Base-by-base conservation (phyloP, 1,140 invertebrate genomes). In the Aleiodes sp. region DNA sequence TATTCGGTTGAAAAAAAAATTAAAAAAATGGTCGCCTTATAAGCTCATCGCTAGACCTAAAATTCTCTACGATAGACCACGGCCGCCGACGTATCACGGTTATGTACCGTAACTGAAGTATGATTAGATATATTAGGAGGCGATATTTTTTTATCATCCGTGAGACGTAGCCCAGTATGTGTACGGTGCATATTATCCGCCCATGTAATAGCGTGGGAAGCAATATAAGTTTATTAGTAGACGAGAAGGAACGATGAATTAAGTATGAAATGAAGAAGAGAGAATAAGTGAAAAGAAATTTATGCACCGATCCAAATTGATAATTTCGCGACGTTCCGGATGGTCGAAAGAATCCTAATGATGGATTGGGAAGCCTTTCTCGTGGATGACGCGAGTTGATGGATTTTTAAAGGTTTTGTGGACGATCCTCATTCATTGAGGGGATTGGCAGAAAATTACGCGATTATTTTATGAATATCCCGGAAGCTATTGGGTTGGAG, bases 201-300 rank as follows among this genome's bases (percentile, higher is more conserved):
- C 10, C 6, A 14, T 65, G 33, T 65, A 57, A 65, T 41, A 70
- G 69, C 69, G 69, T 70, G 63, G 63, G 69, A 70, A 65, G 69
- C 46, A 6, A 21, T 41, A 63, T 56, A 43, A 59, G 28, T 35
- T 41, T 56, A 52, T 24, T 21, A 41, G 59, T 35, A n/a, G n/a
- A n/a, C n/a, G n/a, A n/a, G 21, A 52, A 52, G 26, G 10, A 41
- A 41, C n/a, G 12, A 1, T 4, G 39, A 16, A 16, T 3, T n/a
- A 43, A 1, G 12, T 16, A 43, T 43, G 39, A 43, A 46, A 14
- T 19, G 1, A 46, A 46, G 41, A n/a, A n/a, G n/a, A n/a, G n/a
- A n/a, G n/a, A n/a, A n/a, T n/a, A n/a, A n/a, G n/a, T n/a, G n/a
- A n/a, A n/a, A n/a, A n/a, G n/a, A n/a, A n/a, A n/a, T n/a, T n/a